A percentile compares a stretch with the other conserved stretches of the same genome.
Evolutionary conservation across 1,140 invertebrate species (phyloP).

Genomic region (Rhyzopertha dominica): DNA sequence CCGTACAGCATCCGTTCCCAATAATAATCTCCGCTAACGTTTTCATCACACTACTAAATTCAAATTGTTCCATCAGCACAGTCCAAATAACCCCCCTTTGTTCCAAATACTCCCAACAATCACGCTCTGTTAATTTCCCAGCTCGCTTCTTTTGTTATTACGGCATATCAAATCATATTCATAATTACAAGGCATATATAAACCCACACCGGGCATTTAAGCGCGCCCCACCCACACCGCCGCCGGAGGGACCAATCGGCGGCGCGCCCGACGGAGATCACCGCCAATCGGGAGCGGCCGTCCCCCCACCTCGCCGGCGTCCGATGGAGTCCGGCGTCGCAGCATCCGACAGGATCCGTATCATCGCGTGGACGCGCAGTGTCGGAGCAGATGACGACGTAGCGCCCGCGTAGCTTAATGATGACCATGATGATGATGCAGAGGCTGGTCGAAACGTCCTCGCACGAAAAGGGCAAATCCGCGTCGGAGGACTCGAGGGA

Average conservation of each 20-base stretch:
- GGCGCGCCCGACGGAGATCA: slow-evolving; percentile 4
- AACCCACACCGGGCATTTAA: slow-evolving; percentile 27
- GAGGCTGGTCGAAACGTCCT: slow-evolving; percentile 38
- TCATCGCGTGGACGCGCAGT: slow-evolving; percentile 21
- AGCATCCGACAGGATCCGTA: too few species aligned
- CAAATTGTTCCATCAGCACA: slow-evolving; percentile 42
- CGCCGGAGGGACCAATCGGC: slow-evolving; percentile 23
- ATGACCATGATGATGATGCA: slow-evolving; percentile 52
- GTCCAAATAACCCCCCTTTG: slow-evolving; percentile 39
- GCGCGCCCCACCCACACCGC: slow-evolving; percentile 20
- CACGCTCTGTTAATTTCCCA: slow-evolving; percentile 43
- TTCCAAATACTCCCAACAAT: slow-evolving; percentile 36
- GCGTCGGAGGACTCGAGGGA: slow-evolving; percentile 33
- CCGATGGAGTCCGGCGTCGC: slow-evolving; percentile 12
- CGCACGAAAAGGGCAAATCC: slow-evolving; percentile 4
- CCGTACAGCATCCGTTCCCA: not conserved
- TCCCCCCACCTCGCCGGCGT: slow-evolving; percentile 17
- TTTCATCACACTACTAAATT: slow-evolving; percentile 43
- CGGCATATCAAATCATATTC: slow-evolving; percentile 45
- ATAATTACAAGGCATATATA: slow-evolving; percentile 47
- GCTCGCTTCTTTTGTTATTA: slow-evolving; percentile 44
- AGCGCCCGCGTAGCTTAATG: slow-evolving; percentile 25
- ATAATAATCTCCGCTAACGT: too few species aligned
- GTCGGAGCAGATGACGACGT: slow-evolving; percentile 23
- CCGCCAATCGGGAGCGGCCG: slow-evolving; percentile 18